phyloP scores from a whole-genome alignment of 2,888 invertebrate genomes.

The Acleris literana region DNA sequence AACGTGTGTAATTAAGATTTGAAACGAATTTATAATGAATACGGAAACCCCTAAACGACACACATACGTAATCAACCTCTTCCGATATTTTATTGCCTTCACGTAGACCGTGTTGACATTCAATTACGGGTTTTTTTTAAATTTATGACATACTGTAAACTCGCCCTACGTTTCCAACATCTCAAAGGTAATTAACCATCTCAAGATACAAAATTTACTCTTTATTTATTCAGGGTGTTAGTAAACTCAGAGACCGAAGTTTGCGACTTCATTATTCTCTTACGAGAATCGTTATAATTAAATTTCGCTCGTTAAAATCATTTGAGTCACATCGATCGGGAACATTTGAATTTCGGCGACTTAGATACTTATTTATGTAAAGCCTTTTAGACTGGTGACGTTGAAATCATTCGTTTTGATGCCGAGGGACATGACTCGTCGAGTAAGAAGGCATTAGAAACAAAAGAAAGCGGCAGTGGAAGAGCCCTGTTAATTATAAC shows the following conservation, averaged over 20 bases:
- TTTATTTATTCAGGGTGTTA: slow-evolving; percentile 27
- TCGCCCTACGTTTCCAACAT: neutral
- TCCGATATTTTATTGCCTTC: neutral
- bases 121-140: slow-evolving; percentile 6
- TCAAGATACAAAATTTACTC: slow-evolving; percentile 19
- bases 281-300: slow-evolving; percentile 30
- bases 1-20: neutral
- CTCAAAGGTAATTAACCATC: slow-evolving; percentile 24
- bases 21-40: neutral
- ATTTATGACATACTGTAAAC: slow-evolving; percentile 5
- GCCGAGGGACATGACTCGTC: neutral
- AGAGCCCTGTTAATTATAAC: slow-evolving; percentile 16
- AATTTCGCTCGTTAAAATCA: slow-evolving; percentile 21
- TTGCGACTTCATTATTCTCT: slow-evolving; percentile 30
- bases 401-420: slow-evolving; percentile 6
- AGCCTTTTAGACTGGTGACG: slow-evolving; percentile 7
- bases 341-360: slow-evolving; percentile 17
- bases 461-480: neutral
- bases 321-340: slow-evolving; percentile 21
- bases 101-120: neutral
- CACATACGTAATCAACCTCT: neutral
- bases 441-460: slow-evolving; percentile 7
- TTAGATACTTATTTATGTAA: slow-evolving; percentile 9
- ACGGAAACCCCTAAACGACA: neutral
- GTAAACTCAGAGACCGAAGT: slow-evolving; percentile 19